phyloP scores from a whole-genome alignment of 2,888 invertebrate species.

The Harpalus rufipes region DNA sequence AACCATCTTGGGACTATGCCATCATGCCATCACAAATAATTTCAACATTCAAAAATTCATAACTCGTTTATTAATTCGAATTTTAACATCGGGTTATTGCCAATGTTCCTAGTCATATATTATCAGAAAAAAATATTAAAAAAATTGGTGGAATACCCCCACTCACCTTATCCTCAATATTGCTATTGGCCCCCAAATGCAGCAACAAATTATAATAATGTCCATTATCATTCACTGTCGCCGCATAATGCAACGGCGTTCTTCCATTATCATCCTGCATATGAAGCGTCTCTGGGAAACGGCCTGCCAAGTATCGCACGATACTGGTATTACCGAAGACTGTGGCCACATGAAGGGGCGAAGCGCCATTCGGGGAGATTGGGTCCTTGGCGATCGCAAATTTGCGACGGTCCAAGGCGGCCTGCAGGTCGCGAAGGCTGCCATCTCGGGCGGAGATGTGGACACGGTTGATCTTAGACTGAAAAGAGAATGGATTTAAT shows the following conservation, averaged over 20 bases:
- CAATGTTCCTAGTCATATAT: no score
- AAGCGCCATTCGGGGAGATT: conserved; percentile 89
- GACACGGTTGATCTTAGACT: conserved; percentile 94
- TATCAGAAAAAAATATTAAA: no score
- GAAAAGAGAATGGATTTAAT: conserved; percentile 68
- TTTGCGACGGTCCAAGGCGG: conserved; percentile 92
- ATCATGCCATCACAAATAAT: no score
- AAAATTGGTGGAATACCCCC: no score
- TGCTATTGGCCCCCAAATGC: conserved; percentile 92
- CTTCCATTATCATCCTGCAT: conserved; percentile 86
- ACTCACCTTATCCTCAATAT: conserved; percentile 89
- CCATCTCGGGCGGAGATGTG: conserved; percentile 92
- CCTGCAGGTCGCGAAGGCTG: conserved; percentile 89
- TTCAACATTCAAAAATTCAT: no score
- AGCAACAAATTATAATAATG: conserved; percentile 92
- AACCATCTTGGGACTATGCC: no score
- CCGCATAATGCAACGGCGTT: conserved; percentile 94
- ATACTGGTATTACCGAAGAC: conserved; percentile 91
- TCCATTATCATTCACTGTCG: conserved; percentile 90
- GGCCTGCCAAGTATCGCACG: conserved; percentile 84
- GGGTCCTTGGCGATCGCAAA: conserved; percentile 93
- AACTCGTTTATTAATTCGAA: no score
- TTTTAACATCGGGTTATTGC: no score
- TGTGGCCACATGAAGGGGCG: conserved; percentile 92
- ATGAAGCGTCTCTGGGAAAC: conserved; percentile 93